These are phyloP conservation scores for Mesitornis unicolor DNA, from an alignment of 2,113 vertebrate genomes.

Conservation along the genomic window DNA sequence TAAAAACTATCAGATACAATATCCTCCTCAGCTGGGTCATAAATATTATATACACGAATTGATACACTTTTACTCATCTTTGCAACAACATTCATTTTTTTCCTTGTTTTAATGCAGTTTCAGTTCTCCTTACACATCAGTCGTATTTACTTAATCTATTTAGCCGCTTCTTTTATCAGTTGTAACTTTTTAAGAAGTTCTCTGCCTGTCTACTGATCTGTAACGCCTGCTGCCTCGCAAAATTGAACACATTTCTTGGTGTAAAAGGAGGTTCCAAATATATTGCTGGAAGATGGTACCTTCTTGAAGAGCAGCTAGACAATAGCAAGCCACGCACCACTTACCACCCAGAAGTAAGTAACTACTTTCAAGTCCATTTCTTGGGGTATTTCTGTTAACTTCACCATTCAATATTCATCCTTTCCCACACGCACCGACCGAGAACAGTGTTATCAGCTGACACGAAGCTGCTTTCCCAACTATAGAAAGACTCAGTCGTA, in stretches of 20 bases:
- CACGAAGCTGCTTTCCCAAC: not conserved
- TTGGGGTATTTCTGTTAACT: not conserved
- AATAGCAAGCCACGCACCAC: not conserved
- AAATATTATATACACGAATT: not conserved
- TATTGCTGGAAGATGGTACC: not conserved
- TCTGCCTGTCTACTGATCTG: not conserved
- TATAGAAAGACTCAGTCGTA: not conserved
- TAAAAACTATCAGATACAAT: not conserved
- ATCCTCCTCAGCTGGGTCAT: not conserved
- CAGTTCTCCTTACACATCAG: not conserved
- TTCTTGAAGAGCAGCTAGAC: not conserved
- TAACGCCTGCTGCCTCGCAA: not conserved
- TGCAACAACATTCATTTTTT: not conserved
- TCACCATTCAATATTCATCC: not conserved
- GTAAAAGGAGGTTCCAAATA: not conserved
- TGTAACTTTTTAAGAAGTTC: no score
- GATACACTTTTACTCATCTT: not conserved
- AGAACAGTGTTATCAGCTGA: not conserved
- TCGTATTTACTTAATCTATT: not conserved
- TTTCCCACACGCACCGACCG: not conserved
- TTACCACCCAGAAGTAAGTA: not conserved
- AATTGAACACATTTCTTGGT: not conserved
- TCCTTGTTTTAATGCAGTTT: not conserved
- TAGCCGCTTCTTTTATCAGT: not conserved
- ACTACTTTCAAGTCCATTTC: not conserved